Percentiles rank a stretch among this genome's conserved stretches.
Evolutionary conservation across 2,888 invertebrate genomes (phyloP).

Genomic region (Stenolophus ochropezus): DNA sequence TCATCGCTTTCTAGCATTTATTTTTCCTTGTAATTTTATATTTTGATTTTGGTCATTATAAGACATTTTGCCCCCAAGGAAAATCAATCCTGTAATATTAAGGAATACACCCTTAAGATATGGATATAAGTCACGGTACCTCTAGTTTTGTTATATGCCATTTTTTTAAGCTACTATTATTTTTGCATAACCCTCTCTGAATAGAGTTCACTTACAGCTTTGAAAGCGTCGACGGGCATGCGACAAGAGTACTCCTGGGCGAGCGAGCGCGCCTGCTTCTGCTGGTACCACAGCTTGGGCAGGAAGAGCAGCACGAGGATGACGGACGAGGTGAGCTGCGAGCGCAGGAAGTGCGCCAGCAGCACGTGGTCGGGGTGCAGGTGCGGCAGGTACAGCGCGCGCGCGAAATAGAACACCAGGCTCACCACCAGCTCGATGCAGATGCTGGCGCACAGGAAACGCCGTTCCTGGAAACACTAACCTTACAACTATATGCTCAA

Average conservation of each 20-base stretch:
- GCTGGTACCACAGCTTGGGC: constrained; percentile 87
- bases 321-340: constrained; percentile 90
- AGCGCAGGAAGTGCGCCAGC: constrained; percentile 88
- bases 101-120: too few relatives aligned
- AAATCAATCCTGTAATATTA: too few relatives aligned
- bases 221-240: constrained; percentile 85
- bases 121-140: too few relatives aligned
- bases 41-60: too few relatives aligned
- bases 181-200: too few relatives aligned
- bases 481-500: too few relatives aligned
- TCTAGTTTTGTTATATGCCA: too few relatives aligned
- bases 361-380: constrained; percentile 85
- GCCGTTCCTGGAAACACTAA: constrained; percentile 81
- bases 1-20: too few relatives aligned
- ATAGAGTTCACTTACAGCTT: constrained; percentile 72
- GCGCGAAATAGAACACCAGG: constrained; percentile 79
- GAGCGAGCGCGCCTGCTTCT: constrained; percentile 80
- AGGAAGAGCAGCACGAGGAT: constrained; percentile 90
- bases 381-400: constrained; percentile 78
- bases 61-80: too few relatives aligned
- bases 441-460: constrained; percentile 87
- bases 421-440: constrained; percentile 86
- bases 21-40: too few relatives aligned
- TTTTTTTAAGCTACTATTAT: too few relatives aligned
- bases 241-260: constrained; percentile 85